These are phyloP conservation scores for Pissodes strobi DNA, from an alignment of 1,140 invertebrate genomes.

Conservation along the genomic window DNA sequence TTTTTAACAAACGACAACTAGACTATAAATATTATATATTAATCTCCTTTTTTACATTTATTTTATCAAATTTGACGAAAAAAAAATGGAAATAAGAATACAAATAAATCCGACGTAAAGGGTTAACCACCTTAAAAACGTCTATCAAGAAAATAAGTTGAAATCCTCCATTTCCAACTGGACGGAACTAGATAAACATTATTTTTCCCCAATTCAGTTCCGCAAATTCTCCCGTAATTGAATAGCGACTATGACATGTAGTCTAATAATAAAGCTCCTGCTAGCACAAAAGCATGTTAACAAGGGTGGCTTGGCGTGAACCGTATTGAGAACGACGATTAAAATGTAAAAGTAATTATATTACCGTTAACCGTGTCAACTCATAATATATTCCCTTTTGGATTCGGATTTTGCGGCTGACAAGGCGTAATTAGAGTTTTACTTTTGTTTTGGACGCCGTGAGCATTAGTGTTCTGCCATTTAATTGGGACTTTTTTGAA, in stretches of 20 bases:
- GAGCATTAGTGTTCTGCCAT: no score
- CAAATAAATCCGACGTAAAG: no score
- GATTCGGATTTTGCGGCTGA: slow-evolving; percentile 15
- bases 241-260: slow-evolving; percentile 12
- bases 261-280: neutral
- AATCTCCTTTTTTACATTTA: no score
- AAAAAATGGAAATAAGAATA: no score
- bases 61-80: no score
- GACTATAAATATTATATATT: no score
- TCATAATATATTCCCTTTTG: slow-evolving; percentile 22
- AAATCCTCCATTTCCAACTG: no score
- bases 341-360: slow-evolving; percentile 25
- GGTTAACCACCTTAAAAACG: no score
- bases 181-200: slow-evolving; percentile 10
- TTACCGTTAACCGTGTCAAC: slow-evolving; percentile 20
- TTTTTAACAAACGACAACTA: no score
- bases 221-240: slow-evolving; percentile 1
- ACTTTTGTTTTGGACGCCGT: no score
- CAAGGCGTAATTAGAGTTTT: slow-evolving; percentile 10
- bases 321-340: slow-evolving; percentile 7
- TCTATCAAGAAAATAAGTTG: no score
- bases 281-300: neutral
- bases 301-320: neutral
- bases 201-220: neutral
- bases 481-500: no score